Evolutionary conservation across 2,888 invertebrate genomes (phyloP).

Genomic region (Cyaniris semiargus): DNA sequence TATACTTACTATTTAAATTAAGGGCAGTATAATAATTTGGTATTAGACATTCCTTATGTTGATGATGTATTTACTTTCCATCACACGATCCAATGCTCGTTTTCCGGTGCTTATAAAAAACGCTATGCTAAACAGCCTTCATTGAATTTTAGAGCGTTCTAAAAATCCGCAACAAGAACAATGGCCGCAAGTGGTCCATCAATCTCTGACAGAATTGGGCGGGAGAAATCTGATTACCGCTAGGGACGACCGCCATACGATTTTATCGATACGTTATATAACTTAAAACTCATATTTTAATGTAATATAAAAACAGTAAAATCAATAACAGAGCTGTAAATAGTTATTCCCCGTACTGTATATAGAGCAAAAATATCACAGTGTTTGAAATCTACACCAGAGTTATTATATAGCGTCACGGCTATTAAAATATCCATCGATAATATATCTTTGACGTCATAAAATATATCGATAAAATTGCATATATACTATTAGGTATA

Average conservation of each 20-base stretch:
- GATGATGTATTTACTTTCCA: neutral
- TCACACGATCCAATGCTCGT: neutral
- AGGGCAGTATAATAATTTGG: too few species aligned
- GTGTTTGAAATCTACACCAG: neutral
- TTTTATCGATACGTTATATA: slow-evolving; percentile 2
- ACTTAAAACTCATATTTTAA: too few species aligned
- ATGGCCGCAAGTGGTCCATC: slow-evolving; percentile 29
- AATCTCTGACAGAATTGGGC: slow-evolving; percentile 30
- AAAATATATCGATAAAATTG: neutral
- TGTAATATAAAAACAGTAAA: neutral
- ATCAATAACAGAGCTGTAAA: neutral
- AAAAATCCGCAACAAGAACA: slow-evolving; percentile 29
- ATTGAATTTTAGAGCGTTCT: neutral
- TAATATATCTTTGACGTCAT: neutral
- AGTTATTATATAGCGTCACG: neutral
- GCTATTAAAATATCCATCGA: neutral
- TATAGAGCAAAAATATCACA: neutral
- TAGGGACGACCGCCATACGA: neutral
- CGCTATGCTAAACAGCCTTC: neutral
- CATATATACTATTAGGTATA: neutral
- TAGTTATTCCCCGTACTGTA: neutral
- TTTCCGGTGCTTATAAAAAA: neutral
- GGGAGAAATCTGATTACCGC: slow-evolving; percentile 31
- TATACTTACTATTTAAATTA: too few species aligned
- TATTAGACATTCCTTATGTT: too few species aligned